A percentile compares a stretch with the other conserved stretches of the same genome.
Evolutionary conservation across 64 coral and sea anemone species (phyloP).

Genomic region (Stylophora pistillata): DNA sequence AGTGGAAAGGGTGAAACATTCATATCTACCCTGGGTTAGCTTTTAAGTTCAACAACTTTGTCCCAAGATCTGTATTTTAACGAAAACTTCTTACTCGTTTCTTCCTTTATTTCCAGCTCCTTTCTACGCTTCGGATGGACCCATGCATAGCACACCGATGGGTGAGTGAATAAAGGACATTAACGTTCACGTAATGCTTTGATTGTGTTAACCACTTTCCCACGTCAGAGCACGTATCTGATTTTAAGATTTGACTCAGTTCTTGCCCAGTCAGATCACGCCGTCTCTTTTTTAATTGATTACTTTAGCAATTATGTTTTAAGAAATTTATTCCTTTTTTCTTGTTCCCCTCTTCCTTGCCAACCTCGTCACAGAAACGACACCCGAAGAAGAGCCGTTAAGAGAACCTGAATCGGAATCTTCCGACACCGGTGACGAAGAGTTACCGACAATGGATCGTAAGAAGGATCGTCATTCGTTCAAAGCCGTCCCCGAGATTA

Average conservation of each 20-base stretch:
- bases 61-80: no score
- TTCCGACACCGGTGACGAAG: slow-evolving; percentile 84
- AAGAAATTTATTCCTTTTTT: not conserved
- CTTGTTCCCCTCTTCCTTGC: not conserved
- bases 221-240: no score
- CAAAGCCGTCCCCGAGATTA: slow-evolving; percentile 59
- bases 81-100: not conserved
- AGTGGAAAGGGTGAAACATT: no score
- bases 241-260: no score
- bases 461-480: slow-evolving; percentile 35
- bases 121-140: slow-evolving; percentile 97
- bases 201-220: no score
- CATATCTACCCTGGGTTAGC: no score
- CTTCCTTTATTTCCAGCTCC: slow-evolving; percentile 56
- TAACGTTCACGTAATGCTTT: no score
- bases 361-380: slow-evolving; percentile 64
- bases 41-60: no score
- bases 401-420: slow-evolving; percentile 67
- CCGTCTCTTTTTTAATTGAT: no score
- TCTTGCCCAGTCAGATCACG: no score
- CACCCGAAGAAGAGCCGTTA: slow-evolving; percentile 76
- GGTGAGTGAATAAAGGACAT: slow-evolving; percentile 58
- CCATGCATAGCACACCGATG: slow-evolving; percentile 98
- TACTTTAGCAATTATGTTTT: no score
- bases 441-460: slow-evolving; percentile 23